Evolutionary conservation across 2,888 invertebrate genomes (phyloP), one percentile per base, ranked within the genome.

Genomic region (Subacronicta megacephala): DNA sequence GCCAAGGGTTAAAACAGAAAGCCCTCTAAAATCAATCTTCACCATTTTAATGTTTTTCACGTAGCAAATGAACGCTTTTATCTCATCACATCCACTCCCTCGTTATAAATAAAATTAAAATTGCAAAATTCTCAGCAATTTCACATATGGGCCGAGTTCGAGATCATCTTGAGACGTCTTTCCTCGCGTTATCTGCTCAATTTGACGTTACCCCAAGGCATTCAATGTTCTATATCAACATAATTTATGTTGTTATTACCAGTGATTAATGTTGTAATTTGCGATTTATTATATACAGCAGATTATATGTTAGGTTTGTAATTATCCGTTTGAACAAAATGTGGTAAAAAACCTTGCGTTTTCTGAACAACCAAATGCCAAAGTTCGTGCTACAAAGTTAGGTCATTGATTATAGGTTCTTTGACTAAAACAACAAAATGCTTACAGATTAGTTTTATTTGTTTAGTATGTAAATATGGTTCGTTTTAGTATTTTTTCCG

Each of bases 71-170:
- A 18, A 43, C 81, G 80, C 81, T 69, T 3, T 6, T 10, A 57
- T 60, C 80, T 77, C 51, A 43, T 68, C 46, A n/a, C 71, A 87
- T 87, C 54, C 20, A 69, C 59, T 62, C 60, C 61, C 60, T 84
- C 83, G 88, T 90, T 92, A 93, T 91, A 93, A 93, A 93, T 93
- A 90, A 93, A 94, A 93, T 93, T 93, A 92, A 94, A 94, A 94
- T 94, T 93, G 91, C 90, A 92, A 93, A 93, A 91, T 90, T 89
- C 88, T 81, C 87, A 92, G 83, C 92, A 91, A 93, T 93, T 93
- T 93, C 93, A 92, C 93, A 93, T 92, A 93, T 90, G 93, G 93
- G 84, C 89, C 86, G 85, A 78, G 81, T 62, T 61, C 74, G 81
- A 92, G 93, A 93, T 91, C 89, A 92, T 93, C 94, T 90, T 65